Base-by-base conservation (phyloP, 2,797 vertebrate genomes). In the Oreochromis grahami region DNA sequence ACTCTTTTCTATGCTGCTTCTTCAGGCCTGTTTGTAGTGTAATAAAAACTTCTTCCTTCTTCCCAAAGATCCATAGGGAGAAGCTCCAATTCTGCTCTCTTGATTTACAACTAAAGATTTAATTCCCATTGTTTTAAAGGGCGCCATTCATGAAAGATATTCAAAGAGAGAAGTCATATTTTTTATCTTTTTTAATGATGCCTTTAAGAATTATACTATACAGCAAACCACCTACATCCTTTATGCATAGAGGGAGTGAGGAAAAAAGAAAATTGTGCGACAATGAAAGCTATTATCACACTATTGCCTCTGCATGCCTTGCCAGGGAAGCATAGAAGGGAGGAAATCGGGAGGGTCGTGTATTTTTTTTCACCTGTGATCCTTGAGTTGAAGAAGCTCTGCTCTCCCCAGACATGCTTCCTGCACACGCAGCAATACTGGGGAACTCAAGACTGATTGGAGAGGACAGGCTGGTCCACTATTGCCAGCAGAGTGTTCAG, bases 381-480 rank as follows among this genome's bases (percentile, higher is more conserved):
- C 88, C 86, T 91, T 74, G 70, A 88, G 83, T 88, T 91, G 81
- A 88, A 90, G 91, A 80, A 93, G 86, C 87, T 86, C 70, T 86
- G 80, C 90, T 87, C 74, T 90, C 89, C 87, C 78, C 78, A 88
- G 93, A 93, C 90, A 89, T 29, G n/a, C 84, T 92, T 90, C 90
- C 91, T 93, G 91, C 94, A 85, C 88, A 92, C 43, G 4, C 89
- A 92, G 92, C 92, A 94, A 76, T 91, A 85, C 84, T 68, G 91
- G 80, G 81, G 86, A 92, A 91, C 89, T 94, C 88, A 81, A 92
- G 84, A 87, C 90, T 94, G 92, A 95, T 94, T 93, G 92, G 86
- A 90, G 76, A 90, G 92, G 89, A 95, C 94, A 93, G 85, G 52
- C 91, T 51, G 84, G 68, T 83, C 89, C 82, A 55, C 83, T 45